These are phyloP conservation scores for Hyphantria cunea DNA, from an alignment of 1,140 invertebrate genomes.

Conservation along the genomic window DNA sequence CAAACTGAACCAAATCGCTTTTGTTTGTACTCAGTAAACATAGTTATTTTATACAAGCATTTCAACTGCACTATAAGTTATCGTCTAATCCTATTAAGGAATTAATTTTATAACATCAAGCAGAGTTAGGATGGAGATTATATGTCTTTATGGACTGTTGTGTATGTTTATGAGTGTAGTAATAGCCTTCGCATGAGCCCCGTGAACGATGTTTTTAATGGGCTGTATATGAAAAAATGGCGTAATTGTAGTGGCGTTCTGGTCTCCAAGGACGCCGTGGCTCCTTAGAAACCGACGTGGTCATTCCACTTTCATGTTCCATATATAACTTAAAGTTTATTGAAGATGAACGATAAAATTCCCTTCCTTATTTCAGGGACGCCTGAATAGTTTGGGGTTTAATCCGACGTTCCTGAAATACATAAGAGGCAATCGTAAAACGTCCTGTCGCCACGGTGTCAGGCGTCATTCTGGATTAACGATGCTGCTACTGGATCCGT, in stretches of 20 bases:
- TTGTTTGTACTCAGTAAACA: slow-evolving; percentile 3
- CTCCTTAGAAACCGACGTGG: slow-evolving; percentile 18
- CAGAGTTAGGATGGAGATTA: neutral
- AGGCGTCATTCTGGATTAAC: too few species aligned
- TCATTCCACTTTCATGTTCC: slow-evolving; percentile 18
- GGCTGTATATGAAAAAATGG: slow-evolving; percentile 29
- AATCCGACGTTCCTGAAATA: too few species aligned
- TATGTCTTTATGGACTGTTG: slow-evolving; percentile 28
- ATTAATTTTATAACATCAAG: slow-evolving; percentile 22
- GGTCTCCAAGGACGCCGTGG: slow-evolving; percentile 16
- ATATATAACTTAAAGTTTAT: neutral
- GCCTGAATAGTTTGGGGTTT: too few species aligned
- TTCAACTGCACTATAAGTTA: slow-evolving; percentile 14
- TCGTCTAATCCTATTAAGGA: slow-evolving; percentile 21
- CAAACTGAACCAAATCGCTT: neutral
- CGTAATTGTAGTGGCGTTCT: slow-evolving; percentile 16
- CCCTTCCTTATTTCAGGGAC: too few species aligned
- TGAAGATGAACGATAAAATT: too few species aligned
- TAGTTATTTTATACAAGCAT: slow-evolving; percentile 16
- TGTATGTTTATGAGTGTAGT: slow-evolving; percentile 25
- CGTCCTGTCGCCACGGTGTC: too few species aligned
- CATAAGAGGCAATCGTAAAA: too few species aligned
- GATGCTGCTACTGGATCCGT: too few species aligned
- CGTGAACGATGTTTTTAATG: slow-evolving; percentile 24
- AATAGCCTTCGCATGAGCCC: slow-evolving; percentile 26